Base-by-base conservation (phyloP, 2,888 invertebrate genomes). In the Cancer borealis region DNA sequence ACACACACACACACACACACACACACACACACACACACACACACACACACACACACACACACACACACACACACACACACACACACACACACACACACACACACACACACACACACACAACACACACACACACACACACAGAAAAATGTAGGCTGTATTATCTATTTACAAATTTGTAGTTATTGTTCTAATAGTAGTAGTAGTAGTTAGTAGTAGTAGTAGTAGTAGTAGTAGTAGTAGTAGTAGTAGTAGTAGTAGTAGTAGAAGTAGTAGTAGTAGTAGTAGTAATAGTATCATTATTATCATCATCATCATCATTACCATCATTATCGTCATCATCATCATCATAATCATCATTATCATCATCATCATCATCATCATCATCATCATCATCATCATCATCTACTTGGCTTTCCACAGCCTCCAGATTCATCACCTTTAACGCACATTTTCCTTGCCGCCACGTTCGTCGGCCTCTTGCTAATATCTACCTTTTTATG, bases 1-100 rank as follows among this genome's bases (percentile, higher is more conserved):
- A 90, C 90, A 90, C 60, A 90, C 60, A 90, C 60, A 54, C 54
- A 54, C 54, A 90, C 49, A 90, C 49, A 90, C 49, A 90, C 49
- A 90, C 49, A 90, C 49, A 90, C 49, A 54, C 49, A 90, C 49
- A 90, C 49, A 89, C 46, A 89, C 46, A 89, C 46, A 89, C 46
- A 89, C 46, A 89, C 46, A 89, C 46, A 89, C 46, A 39, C 39
- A 39, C 39, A 39, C 39, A 39, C 39, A 39, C 39, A 39, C 39
- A 39, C 39, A 39, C 39, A 39, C 39, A 39, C 39, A 39, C 39
- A 39, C 39, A 39, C 39, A 39, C 39, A 39, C 39, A 39, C 39
- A 39, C 39, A 39, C 39, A 39, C 39, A 39, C 39, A 39, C 39
- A 39, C 39, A 39, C 39, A 39, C 39, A 39, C 39, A 39, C 39